Evolutionary conservation across 1,140 invertebrate genomes (phyloP), one percentile per base, ranked within the genome.

Genomic region (Hycleus phaleratus): DNA sequence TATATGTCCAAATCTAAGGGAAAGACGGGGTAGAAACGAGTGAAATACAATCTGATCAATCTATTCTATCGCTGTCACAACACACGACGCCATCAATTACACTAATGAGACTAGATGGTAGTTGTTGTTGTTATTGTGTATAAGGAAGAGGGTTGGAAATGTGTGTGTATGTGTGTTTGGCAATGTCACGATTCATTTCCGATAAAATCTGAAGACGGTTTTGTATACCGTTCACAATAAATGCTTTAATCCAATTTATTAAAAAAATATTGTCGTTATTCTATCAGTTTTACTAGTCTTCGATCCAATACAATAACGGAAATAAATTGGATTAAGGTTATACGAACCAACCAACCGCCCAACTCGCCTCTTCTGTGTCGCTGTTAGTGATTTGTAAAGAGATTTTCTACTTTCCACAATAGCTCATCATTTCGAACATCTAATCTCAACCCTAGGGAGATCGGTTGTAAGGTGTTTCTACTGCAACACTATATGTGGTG

Each of bases 281-380:
- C 25, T 18, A 40, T 39, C 6, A 7, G 18, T 45, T 42, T 10
- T 32, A 26, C 51, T 5, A 58, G 59, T 59, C 62, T 62, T 58
- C 46, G 58, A 60, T 63, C 67, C 68, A 65, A 71, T 63, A 65
- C 66, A 71, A 71, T 68, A 71, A 71, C 71, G 69, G 69, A 73
- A 73, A 73, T 73, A 73, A 71, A 73, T 71, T 70, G 68, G 68
- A 73, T 73, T 73, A 73, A 71, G 69, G 67, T 58, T 68, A 67
- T 66, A 63, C 59, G 18, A 18, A 18, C 18, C 18, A 18, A 18
- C 18, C 18, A 18, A 18, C 18, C 18, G 18, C 18, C 18, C 18
- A 18, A 18, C 18, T 18, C 18, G 18, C 18, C 18, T 18, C 18
- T 18, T 18, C 18, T 18, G 18, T 18, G 18, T 18, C 68, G 62